Conservation (phyloP, 2,113 vertebrate species). For the Limnothrissa miodon region DNA sequence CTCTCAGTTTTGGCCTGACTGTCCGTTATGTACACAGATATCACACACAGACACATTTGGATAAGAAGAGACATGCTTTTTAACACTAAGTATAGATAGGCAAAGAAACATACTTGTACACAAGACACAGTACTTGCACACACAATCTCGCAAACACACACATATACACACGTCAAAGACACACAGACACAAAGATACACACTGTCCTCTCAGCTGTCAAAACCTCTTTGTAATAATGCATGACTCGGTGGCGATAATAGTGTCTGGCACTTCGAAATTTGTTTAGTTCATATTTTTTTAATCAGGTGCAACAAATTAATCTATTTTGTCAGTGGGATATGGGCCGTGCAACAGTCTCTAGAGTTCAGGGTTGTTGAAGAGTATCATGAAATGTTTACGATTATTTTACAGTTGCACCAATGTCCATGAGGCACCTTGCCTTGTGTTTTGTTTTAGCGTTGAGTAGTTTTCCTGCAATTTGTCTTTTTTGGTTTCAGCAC, state of each 20-base stretch:
- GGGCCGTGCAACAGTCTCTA: neutral
- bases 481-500: neutral
- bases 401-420: neutral
- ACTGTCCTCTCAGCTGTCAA: neutral
- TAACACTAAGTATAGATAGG: slow-evolving; percentile 6
- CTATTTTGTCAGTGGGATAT: slow-evolving; percentile 1
- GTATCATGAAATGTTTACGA: slow-evolving; percentile 1
- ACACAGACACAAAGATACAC: neutral
- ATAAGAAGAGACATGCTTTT: neutral
- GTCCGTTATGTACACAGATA: neutral
- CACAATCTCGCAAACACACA: neutral
- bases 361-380: neutral
- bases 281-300: slow-evolving; percentile 17
- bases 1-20: neutral
- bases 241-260: slow-evolving; percentile 9
- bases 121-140: slow-evolving; percentile 10
- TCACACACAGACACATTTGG: neutral
- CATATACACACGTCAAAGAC: neutral
- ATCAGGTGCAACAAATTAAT: slow-evolving; percentile 17
- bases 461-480: neutral
- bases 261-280: slow-evolving; percentile 13
- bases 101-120: neutral
- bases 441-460: neutral
- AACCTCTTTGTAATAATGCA: slow-evolving; percentile 19
- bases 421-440: neutral